Percentiles rank a stretch among this genome's conserved stretches.
These are phyloP conservation scores for Zonotrichia leucophrys DNA, from an alignment of 2,113 vertebrate species.

Conservation along the genomic window DNA sequence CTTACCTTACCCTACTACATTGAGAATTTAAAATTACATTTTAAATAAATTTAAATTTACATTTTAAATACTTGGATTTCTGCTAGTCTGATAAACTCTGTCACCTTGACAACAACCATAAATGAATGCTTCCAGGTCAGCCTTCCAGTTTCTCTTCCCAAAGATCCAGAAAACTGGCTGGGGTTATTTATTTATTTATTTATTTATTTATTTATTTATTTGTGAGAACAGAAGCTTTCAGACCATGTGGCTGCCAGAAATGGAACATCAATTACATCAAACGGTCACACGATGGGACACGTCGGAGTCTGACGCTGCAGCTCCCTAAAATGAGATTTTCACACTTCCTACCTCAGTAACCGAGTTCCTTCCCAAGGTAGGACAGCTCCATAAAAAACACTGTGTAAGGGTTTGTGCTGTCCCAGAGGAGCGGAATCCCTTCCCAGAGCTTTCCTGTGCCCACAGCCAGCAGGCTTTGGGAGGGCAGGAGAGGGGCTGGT, in stretches of 20 bases:
- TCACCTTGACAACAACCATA: constrained; percentile 34
- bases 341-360: neutral
- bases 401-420: neutral
- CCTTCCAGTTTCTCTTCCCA: neutral
- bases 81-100: neutral
- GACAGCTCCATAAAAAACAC: neutral
- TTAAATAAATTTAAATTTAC: neutral
- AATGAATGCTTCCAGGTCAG: neutral
- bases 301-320: neutral
- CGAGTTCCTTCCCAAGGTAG: neutral
- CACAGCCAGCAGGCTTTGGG: neutral
- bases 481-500: neutral
- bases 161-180: neutral
- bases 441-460: neutral
- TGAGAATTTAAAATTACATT: neutral
- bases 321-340: neutral
- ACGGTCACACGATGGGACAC: neutral
- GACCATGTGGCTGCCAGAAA: neutral
- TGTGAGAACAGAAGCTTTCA: neutral
- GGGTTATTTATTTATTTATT: neutral
- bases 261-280: neutral
- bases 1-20: neutral
- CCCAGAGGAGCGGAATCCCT: neutral
- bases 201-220: neutral
- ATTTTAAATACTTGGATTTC: constrained; percentile 17